Evolutionary conservation across 2,888 invertebrate genomes (phyloP).

Genomic region (Entomobrya proxima): DNA sequence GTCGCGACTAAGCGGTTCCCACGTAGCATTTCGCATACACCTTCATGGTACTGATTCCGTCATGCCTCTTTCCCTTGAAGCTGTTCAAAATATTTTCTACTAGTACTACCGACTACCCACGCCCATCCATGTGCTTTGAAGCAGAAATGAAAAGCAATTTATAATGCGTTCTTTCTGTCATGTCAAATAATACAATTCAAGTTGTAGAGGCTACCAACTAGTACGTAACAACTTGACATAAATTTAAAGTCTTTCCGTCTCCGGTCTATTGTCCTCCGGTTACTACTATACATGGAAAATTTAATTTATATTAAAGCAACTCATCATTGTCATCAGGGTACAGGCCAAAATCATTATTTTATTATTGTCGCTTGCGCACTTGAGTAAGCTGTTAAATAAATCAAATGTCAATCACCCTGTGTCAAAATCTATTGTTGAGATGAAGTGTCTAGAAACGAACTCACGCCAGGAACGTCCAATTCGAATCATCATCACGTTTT

Average conservation of each 20-base stretch:
- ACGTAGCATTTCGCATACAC: too few species aligned
- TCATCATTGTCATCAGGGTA: slow-evolving; percentile 39
- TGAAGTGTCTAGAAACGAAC: slow-evolving; percentile 2
- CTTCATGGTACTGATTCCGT: not conserved
- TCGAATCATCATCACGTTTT: slow-evolving; percentile 35
- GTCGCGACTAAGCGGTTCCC: too few species aligned
- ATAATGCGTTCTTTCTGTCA: slow-evolving; percentile 42
- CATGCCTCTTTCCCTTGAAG: not conserved
- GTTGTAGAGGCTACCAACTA: not conserved
- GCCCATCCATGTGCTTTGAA: slow-evolving; percentile 2
- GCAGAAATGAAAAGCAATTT: slow-evolving; percentile 63
- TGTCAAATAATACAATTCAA: slow-evolving; percentile 23
- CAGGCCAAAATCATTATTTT: slow-evolving; percentile 19
- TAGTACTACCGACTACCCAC: not conserved
- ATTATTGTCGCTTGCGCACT: slow-evolving; percentile 29
- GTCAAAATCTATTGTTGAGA: slow-evolving; percentile 31
- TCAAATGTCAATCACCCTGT: slow-evolving; percentile 64
- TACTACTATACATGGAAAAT: not conserved
- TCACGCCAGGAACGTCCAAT: not conserved
- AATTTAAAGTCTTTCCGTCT: slow-evolving; percentile 10
- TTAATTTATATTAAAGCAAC: slow-evolving; percentile 51
- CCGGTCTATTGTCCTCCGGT: not conserved
- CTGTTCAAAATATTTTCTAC: slow-evolving; percentile 5
- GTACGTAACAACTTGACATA: slow-evolving; percentile 24
- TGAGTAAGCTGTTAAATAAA: slow-evolving; percentile 56